Evolutionary conservation across 2,888 invertebrate genomes (phyloP).

Genomic region (Ganaspis brasiliensis): DNA sequence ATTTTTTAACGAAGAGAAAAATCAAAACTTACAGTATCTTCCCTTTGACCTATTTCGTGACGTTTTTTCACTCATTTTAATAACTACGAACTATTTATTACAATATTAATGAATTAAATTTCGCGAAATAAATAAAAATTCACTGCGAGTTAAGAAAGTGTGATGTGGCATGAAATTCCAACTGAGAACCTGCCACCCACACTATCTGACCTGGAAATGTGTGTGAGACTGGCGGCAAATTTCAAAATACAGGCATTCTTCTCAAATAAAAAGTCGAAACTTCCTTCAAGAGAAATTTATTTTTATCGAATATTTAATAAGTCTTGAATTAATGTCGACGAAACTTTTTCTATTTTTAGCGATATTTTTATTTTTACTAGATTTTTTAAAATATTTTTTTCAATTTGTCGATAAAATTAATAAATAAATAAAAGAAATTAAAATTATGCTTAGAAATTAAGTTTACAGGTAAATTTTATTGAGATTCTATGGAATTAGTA

Average conservation of each 20-base stretch:
- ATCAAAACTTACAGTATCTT: constrained; percentile 20
- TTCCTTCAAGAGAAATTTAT: not conserved
- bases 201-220: constrained; percentile 10
- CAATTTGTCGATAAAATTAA: no score
- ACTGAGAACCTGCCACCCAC: constrained; percentile 3
- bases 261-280: not conserved
- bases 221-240: constrained; percentile 8
- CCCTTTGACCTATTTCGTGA: constrained; percentile 31
- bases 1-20: not conserved
- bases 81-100: no score
- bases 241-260: constrained; percentile 4
- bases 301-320: not conserved
- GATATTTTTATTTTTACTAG: no score
- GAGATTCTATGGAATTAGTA: no score
- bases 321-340: no score
- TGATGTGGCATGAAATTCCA: constrained; percentile 23
- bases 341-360: no score
- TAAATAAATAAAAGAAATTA: no score
- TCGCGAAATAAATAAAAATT: not conserved
- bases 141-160: not conserved
- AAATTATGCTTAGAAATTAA: no score
- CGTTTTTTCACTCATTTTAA: constrained; percentile 7
- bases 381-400: no score
- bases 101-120: not conserved
- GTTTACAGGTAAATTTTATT: no score